Evolutionary conservation across 2,888 invertebrate species (phyloP), one percentile per base, ranked within the genome.

Genomic region (Malthinus seriepunctatus): DNA sequence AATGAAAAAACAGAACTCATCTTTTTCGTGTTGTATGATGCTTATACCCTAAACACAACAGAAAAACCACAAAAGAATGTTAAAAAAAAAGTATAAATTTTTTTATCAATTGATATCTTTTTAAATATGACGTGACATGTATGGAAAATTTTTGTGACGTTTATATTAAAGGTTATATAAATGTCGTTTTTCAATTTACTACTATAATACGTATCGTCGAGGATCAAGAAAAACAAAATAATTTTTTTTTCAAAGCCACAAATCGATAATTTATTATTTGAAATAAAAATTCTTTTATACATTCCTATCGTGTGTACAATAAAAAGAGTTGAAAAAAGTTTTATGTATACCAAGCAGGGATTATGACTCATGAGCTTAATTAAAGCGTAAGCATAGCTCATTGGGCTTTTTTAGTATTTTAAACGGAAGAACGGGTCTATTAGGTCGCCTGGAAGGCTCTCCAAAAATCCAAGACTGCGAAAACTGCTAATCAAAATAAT

Each of bases 1-100:
- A 38, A 42, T 32, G 33, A 23, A 52, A 53, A 54, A 32, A 51
- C 45, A 50, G 39, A 35, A 39, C 23, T 51, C 39, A 11, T 53
- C 53, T 35, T 14, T 44, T 45, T 32, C 35, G 39, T 14, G 14
- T 38, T 8, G 12, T 14, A 14, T 42, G n/a, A 15, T 15, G 39
- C 39, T 42, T 42, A 38, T 38, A 5, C 23, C 23, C 23, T 23
- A 23, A 23, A 23, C 23, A 23, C 5, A 23, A 23, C 23, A 23
- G 5, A 23, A 23, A 23, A 23, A 12, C 15, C 39, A 42, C 39
- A 42, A 42, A 42, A 42, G 39, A 42, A 42, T 42, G 39, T n/a
- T n/a, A n/a, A n/a, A 42, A 42, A 14, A 42, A 42, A 42, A 42
- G 23, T 42, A 23, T 23, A 23, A 23, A 23, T 23, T 23, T 23